Evolutionary conservation across 2,888 invertebrate species (phyloP).

Genomic region (Heliconius aoede): DNA sequence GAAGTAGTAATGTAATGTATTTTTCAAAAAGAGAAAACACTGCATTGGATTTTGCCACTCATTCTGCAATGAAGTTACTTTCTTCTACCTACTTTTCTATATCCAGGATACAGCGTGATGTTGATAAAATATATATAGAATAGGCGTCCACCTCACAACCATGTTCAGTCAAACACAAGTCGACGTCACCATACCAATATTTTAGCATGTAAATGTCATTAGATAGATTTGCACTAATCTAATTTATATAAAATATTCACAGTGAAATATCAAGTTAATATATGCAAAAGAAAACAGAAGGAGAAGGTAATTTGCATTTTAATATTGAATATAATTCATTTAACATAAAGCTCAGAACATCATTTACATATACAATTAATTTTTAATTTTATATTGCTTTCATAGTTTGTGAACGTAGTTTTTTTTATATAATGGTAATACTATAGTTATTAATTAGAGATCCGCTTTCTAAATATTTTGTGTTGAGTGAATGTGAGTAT

Average conservation of each 20-base stretch:
- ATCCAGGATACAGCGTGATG: neutral
- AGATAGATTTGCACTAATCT: neutral
- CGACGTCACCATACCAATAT: neutral
- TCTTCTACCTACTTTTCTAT: neutral
- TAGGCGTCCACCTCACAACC: neutral
- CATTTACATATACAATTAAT: conserved; percentile 13
- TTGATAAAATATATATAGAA: neutral
- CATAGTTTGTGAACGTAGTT: neutral
- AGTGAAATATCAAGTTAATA: conserved; percentile 13
- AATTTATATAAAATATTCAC: conserved; percentile 11
- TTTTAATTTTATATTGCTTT: neutral
- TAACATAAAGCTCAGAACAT: conserved; percentile 10
- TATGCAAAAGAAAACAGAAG: conserved; percentile 36
- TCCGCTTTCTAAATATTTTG: no score
- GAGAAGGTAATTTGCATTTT: conserved; percentile 30
- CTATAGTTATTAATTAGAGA: neutral
- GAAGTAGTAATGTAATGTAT: no score
- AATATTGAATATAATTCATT: conserved; percentile 29
- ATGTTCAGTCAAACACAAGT: neutral
- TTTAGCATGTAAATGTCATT: neutral
- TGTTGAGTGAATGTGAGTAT: no score
- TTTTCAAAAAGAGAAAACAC: no score
- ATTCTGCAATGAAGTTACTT: neutral
- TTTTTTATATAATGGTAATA: neutral
- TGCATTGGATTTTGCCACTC: no score